Base-by-base conservation (phyloP, 2,797 vertebrate genomes). In the Pipistrellus pipistrellus region DNA sequence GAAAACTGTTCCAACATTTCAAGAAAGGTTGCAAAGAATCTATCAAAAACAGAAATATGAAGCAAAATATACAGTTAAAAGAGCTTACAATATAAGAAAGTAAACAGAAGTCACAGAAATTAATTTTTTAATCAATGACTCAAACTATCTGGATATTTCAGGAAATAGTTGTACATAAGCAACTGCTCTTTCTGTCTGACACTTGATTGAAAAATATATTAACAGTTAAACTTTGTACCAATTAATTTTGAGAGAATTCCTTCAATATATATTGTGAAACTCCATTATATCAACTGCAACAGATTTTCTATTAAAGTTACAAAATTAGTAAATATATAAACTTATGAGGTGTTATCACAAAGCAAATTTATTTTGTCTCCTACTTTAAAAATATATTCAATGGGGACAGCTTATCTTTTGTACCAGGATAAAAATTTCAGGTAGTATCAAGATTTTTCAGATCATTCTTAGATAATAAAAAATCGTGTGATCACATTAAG, bases 1-100 rank as follows among this genome's bases (percentile, higher is more conserved):
- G 21, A 62, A 95, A 93, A 87, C 30, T 69, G 8, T 81, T 51
- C 23, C 32, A 94, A 77, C 3, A 80, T 57, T 88, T 90, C 53
- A 80, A 41, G 46, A 85, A 17, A 87, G 7, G 6, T 13, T 87
- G 10, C 9, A 53, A 17, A 88, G 25, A 68, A 84, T n/a, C 41
- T n/a, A 38, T 71, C 3, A 91, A 81, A 85, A 88, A 80, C 35
- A 90, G 38, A 94, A 30, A 71, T 51, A 78, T 41, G 64, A 81
- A 78, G 53, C n/a, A 78, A 78, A 82, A 30, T 51, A 2, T 78
- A 64, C 30, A 80, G 21, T 57, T 66, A 38, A 89, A 64, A 73
- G 23, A 32, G 21, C 9, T 86, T 44, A 81, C 3, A 57, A 75
- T 30, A 68, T 13, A 84, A 51, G 2, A 46, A 95, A 77, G 11